Evolutionary conservation across 1,140 invertebrate genomes (phyloP), one percentile per base, ranked within the genome.

Genomic region (Pinna nobilis): DNA sequence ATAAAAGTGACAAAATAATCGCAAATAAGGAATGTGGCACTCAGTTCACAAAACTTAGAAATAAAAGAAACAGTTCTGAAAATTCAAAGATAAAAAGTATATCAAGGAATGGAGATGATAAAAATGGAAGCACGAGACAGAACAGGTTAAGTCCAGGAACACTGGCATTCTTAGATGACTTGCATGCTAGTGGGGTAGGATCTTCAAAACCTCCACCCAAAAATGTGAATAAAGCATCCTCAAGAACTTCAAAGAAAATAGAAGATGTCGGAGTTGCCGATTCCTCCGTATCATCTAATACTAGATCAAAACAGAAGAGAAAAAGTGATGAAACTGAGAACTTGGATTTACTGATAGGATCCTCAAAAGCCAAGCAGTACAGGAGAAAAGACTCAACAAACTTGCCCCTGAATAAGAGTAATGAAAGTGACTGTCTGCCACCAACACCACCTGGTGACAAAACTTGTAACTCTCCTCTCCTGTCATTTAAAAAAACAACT

Each of bases 371-470:
- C 30, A 59, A 59, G 55, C 18, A 7, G 23, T 20, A 25, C 47
- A 61, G 28, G 37, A 28, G 30, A 59, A 32, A 47, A 53, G 33
- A 41, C 44, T 5, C 25, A 49, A n/a, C 28, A 25, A 25, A n/a
- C n/a, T n/a, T n/a, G n/a, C 15, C 35, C 30, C 55, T 74, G 9
- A 78, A 81, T 37, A 51, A 61, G 4, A 81, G 74, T 39, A 76
- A 49, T 50, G 78, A 60, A 1, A 81, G 79, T 72, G 84, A 86
- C 20, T 84, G 74, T 74, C 60, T 86, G 23, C 83, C 84, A 11
- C 84, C 84, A 33, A 86, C 84, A 3, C 84, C 84, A 30, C 84
- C 84, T 3, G 35, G 78, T 74, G 35, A 37, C 49, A 6, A 37
- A 25, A 33, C 37, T 33, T 33, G 11, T 13, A 35, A 18, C 33